phyloP scores from a whole-genome alignment of 2,113 vertebrate genomes.

The Corythornis vintsioides region DNA sequence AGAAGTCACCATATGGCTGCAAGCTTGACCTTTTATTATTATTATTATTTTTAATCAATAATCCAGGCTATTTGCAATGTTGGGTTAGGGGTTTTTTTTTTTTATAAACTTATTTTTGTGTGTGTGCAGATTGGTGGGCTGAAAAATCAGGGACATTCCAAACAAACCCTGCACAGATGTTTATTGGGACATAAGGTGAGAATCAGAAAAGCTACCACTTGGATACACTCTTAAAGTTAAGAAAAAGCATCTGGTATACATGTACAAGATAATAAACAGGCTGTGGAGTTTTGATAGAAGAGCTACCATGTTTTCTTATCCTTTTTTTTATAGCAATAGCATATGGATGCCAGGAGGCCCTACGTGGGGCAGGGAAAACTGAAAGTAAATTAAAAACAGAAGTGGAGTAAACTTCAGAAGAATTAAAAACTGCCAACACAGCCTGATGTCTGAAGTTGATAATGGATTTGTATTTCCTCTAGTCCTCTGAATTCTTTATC shows the following conservation, averaged over 20 bases:
- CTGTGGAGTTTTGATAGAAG: neutral
- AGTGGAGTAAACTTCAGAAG: constrained; percentile 52
- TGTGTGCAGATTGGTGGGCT: neutral
- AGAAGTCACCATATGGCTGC: neutral
- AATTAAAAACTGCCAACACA: constrained; percentile 54
- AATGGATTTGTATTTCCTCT: constrained; percentile 45
- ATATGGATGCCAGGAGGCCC: constrained; percentile 25
- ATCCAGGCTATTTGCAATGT: neutral
- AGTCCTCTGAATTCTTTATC: constrained; percentile 46
- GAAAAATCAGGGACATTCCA: neutral
- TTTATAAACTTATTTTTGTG: neutral
- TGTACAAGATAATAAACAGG: neutral
- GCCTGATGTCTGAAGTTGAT: constrained; percentile 57
- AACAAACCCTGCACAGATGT: constrained; percentile 27
- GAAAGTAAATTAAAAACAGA: constrained; percentile 71
- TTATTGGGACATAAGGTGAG: constrained; percentile 19
- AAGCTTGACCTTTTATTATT: neutral
- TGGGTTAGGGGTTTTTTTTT: neutral
- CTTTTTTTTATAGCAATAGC: neutral
- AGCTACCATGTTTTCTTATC: neutral
- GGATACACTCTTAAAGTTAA: constrained; percentile 29
- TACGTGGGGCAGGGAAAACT: neutral
- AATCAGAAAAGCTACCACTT: constrained; percentile 22
- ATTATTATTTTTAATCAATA: neutral
- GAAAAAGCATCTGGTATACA: constrained; percentile 43